phyloP scores from a whole-genome alignment of 2,113 vertebrate genomes.

The Camelus dromedarius region DNA sequence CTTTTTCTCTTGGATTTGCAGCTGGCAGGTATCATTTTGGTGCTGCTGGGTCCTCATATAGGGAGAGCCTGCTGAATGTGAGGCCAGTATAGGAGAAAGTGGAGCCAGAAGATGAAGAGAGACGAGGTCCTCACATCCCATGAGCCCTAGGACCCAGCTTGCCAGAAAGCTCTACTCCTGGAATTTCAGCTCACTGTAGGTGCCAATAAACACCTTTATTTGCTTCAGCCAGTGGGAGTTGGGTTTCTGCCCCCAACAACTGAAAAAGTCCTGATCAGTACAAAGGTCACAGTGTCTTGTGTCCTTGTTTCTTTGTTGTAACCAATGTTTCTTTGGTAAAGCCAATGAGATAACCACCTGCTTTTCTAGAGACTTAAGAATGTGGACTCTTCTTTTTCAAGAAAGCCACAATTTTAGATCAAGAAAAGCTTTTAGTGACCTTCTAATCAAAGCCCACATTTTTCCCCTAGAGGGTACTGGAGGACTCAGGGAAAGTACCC shows the following conservation, averaged over 20 bases:
- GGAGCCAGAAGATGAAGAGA: neutral
- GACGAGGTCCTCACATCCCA: neutral
- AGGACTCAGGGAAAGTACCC: neutral
- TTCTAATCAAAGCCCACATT: neutral
- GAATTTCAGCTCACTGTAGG: neutral
- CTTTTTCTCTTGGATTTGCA: neutral
- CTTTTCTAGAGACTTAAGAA: neutral
- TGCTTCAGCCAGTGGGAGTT: neutral
- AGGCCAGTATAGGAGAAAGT: neutral
- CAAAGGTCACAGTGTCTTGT: neutral
- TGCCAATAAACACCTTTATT: neutral
- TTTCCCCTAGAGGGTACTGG: neutral
- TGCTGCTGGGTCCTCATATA: neutral
- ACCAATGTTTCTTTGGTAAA: slow-evolving; percentile 10
- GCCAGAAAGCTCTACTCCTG: neutral
- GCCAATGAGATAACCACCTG: neutral
- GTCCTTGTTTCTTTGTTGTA: neutral
- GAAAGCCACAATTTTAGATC: neutral
- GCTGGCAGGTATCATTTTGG: neutral
- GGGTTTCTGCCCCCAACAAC: neutral
- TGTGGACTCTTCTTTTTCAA: neutral
- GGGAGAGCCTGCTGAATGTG: neutral
- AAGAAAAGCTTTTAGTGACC: neutral
- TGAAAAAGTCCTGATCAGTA: neutral
- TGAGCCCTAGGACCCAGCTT: neutral